phyloP scores from a whole-genome alignment of 2,113 vertebrate species.

The Gavialis gangeticus region DNA sequence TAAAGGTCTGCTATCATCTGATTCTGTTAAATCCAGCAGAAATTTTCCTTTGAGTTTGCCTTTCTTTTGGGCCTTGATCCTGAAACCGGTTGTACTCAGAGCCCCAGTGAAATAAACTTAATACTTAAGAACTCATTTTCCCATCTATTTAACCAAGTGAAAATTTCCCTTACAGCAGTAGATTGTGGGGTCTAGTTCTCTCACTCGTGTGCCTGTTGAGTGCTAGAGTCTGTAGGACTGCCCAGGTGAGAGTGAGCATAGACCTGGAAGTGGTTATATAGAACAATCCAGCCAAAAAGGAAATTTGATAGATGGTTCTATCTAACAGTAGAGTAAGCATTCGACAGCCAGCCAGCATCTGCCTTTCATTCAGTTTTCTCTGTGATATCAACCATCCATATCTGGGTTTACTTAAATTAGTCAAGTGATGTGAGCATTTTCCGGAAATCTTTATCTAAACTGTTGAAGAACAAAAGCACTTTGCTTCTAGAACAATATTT shows the following conservation, averaged over 20 bases:
- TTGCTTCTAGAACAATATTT: neutral
- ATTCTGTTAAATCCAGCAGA: neutral
- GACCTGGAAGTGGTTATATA: neutral
- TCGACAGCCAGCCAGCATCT: accelerated
- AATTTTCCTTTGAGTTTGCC: neutral
- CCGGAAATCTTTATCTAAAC: neutral
- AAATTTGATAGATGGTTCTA: neutral
- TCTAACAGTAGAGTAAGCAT: accelerated
- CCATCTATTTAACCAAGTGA: neutral
- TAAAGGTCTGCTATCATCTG: constrained; percentile 34
- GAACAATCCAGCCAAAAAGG: neutral
- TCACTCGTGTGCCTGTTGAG: neutral
- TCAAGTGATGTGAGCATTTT: neutral
- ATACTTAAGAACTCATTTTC: neutral
- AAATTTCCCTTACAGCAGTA: neutral
- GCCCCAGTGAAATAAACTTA: neutral
- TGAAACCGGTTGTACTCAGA: neutral
- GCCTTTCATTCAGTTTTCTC: neutral
- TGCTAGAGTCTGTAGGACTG: neutral
- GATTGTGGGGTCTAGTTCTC: neutral
- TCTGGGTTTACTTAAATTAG: neutral
- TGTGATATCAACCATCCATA: neutral
- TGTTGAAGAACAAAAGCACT: neutral
- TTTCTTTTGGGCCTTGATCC: neutral
- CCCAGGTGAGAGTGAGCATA: neutral